Conservation (phyloP, 2,797 vertebrate genomes). For the Podarcis lilfordi region DNA sequence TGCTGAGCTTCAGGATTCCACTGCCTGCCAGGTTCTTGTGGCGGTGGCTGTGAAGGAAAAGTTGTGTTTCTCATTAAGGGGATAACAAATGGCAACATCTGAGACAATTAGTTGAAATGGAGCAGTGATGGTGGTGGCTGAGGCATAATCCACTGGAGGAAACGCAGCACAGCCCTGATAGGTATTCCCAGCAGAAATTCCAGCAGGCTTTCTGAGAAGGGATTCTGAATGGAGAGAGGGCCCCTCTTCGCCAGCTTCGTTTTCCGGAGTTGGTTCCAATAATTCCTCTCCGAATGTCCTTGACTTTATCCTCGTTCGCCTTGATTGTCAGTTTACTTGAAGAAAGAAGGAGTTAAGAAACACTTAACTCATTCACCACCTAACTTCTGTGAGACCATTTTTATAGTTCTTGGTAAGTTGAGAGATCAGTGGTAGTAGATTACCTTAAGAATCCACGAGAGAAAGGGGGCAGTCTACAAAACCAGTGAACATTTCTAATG, state of each 20-base stretch:
- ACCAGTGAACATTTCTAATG: neutral
- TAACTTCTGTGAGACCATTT: neutral
- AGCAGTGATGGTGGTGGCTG: constrained; percentile 59
- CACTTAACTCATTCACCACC: constrained; percentile 41
- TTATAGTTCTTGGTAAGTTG: neutral
- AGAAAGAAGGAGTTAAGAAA: constrained; percentile 36
- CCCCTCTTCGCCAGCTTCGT: constrained; percentile 58
- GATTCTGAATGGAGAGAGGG: constrained; percentile 30
- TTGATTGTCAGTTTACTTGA: constrained; percentile 50
- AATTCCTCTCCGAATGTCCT: constrained; percentile 59
- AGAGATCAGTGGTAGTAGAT: neutral
- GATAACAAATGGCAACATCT: constrained; percentile 73
- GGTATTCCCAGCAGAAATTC: constrained; percentile 63
- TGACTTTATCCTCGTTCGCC: constrained; percentile 52
- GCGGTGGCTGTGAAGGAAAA: constrained; percentile 74
- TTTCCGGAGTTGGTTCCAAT: constrained; percentile 62
- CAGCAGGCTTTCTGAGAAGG: constrained; percentile 48
- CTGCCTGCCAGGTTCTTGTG: constrained; percentile 74
- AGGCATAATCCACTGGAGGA: constrained; percentile 48
- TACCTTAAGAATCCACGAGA: neutral
- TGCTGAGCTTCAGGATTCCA: constrained; percentile 81
- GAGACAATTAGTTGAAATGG: constrained; percentile 75
- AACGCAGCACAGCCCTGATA: constrained; percentile 48
- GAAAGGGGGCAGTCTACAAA: neutral
- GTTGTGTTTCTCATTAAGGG: constrained; percentile 79